A percentile compares a stretch with the other conserved stretches of the same genome.
These are phyloP conservation scores for Sebastes matsubarae DNA, from an alignment of 2,797 vertebrate species.

Conservation along the genomic window DNA sequence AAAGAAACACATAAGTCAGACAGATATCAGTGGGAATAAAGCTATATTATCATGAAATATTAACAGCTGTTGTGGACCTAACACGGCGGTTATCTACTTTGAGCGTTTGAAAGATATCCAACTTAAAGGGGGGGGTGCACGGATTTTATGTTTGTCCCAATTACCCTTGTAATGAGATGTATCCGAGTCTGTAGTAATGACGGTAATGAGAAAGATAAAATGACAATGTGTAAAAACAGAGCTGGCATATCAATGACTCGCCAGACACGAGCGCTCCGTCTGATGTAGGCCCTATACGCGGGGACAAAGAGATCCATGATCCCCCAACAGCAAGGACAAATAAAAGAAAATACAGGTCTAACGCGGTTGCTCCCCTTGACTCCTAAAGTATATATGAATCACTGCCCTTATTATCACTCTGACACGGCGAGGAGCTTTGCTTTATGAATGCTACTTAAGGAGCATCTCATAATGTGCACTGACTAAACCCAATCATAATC, in stretches of 20 bases:
- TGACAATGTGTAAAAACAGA: slow-evolving; percentile 89
- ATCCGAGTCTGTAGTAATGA: slow-evolving; percentile 89
- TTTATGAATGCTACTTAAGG: slow-evolving; percentile 83
- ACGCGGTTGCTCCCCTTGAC: slow-evolving; percentile 73
- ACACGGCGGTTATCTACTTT: slow-evolving; percentile 59
- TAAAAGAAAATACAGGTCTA: slow-evolving; percentile 83
- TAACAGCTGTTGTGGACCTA: slow-evolving; percentile 70
- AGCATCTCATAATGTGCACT: slow-evolving; percentile 81
- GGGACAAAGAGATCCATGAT: slow-evolving; percentile 82
- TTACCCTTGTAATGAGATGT: slow-evolving; percentile 94
- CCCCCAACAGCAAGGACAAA: slow-evolving; percentile 87
- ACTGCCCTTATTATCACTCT: slow-evolving; percentile 82
- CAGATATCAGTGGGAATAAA: slow-evolving; percentile 54
- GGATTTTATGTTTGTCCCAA: slow-evolving; percentile 90
- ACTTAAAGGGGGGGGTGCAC: slow-evolving; percentile 76
- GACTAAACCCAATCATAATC: slow-evolving; percentile 86
- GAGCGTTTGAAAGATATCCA: slow-evolving; percentile 83
- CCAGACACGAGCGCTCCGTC: slow-evolving; percentile 75
- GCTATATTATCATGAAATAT: slow-evolving; percentile 56
- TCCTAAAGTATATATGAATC: slow-evolving; percentile 87
- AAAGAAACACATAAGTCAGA: slow-evolving; percentile 52
- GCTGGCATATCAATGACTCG: slow-evolving; percentile 91
- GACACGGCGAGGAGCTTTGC: slow-evolving; percentile 79
- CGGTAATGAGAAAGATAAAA: slow-evolving; percentile 89
- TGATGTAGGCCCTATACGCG: slow-evolving; percentile 66